A percentile compares a stretch with the other conserved stretches of the same genome.
These are phyloP conservation scores for Menidia menidia DNA, from an alignment of 2,797 vertebrate species.

Conservation along the genomic window DNA sequence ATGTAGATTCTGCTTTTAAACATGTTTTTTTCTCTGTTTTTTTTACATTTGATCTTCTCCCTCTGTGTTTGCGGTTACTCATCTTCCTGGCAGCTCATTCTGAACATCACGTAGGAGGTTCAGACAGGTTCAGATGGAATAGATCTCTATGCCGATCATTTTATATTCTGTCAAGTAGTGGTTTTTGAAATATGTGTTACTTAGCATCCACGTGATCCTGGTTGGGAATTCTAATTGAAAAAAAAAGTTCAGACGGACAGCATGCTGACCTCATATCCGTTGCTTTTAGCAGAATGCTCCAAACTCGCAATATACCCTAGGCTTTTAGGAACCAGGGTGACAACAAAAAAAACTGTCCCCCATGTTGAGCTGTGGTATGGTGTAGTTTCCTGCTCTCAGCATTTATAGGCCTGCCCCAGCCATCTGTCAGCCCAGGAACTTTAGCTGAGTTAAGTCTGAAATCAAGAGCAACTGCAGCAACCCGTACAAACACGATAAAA, in stretches of 20 bases:
- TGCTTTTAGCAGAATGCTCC: slow-evolving; percentile 7
- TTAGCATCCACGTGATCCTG: neutral
- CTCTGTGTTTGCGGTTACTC: slow-evolving; percentile 14
- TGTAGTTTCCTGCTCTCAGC: neutral
- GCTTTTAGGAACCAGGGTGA: neutral
- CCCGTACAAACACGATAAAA: too few relatives aligned
- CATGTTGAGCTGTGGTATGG: too few relatives aligned
- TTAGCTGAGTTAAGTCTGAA: too few relatives aligned
- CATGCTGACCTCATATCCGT: neutral
- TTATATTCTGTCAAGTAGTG: slow-evolving; percentile 8
- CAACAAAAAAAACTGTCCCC: too few relatives aligned
- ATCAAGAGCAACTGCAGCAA: too few relatives aligned
- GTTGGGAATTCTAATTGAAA: neutral
- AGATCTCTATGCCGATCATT: slow-evolving; percentile 24
- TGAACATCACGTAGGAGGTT: slow-evolving; percentile 34
- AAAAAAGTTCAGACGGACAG: neutral
- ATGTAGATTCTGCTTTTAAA: slow-evolving; percentile 46
- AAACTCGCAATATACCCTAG: neutral
- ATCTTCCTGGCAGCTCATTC: slow-evolving; percentile 33
- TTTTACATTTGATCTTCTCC: slow-evolving; percentile 36
- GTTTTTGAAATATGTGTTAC: slow-evolving; percentile 14
- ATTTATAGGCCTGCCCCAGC: neutral
- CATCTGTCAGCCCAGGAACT: too few relatives aligned
- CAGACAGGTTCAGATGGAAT: slow-evolving; percentile 18
- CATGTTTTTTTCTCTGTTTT: slow-evolving; percentile 32